Evolutionary conservation across 2,797 vertebrate species (phyloP).

Genomic region (Acropternis orthonyx): DNA sequence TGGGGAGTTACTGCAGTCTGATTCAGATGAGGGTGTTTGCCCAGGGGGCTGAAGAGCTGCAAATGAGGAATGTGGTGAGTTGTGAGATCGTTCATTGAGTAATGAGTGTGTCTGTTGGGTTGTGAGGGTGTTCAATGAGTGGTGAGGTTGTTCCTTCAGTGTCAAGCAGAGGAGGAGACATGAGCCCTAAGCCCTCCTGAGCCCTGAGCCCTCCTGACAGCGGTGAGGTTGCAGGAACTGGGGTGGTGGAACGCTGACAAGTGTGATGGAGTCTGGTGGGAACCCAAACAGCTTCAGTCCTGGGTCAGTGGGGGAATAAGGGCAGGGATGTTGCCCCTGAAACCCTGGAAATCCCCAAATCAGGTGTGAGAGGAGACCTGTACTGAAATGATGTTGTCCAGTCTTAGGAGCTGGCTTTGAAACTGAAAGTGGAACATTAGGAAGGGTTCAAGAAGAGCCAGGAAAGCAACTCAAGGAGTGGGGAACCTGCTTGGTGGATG

Average conservation of each 20-base stretch:
- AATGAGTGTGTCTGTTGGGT: fast-evolving
- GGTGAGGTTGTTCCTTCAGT: background rate
- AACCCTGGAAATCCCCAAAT: background rate
- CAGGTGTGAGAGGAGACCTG: fast-evolving
- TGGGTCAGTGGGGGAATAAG: background rate
- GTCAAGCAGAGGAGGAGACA: background rate
- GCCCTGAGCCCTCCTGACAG: background rate
- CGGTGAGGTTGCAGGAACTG: background rate
- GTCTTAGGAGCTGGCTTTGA: background rate
- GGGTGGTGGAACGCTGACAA: background rate
- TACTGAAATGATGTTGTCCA: background rate
- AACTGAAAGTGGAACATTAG: background rate
- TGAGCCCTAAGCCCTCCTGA: background rate
- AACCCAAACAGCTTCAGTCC: background rate
- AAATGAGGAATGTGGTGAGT: fast-evolving
- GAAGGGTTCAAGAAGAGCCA: background rate
- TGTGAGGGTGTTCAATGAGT: fast-evolving
- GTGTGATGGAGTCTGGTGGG: background rate
- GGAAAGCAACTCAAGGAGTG: background rate
- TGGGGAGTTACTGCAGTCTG: background rate
- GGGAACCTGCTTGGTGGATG: background rate
- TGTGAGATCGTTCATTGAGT: fast-evolving
- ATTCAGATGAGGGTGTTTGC: background rate
- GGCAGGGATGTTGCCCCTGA: background rate
- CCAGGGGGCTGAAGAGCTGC: background rate